These are phyloP conservation scores for Caracal caracal DNA, from an alignment of 2,113 vertebrate genomes.

Conservation along the genomic window DNA sequence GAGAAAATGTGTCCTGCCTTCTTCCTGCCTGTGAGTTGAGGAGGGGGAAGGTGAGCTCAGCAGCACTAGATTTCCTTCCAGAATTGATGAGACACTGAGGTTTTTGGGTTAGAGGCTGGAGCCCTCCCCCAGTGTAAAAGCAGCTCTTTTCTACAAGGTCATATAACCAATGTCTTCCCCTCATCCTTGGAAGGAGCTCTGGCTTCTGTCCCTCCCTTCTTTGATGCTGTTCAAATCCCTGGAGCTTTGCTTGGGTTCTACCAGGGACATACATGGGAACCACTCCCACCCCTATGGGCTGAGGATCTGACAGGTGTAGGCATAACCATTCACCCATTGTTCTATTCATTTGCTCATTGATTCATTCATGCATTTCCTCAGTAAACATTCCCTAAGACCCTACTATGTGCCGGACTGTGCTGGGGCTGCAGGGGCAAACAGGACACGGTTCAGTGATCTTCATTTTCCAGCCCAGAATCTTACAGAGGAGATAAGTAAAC, in stretches of 20 bases:
- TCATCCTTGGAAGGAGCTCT: background rate
- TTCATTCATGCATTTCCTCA: background rate
- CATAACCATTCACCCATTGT: too few relatives aligned
- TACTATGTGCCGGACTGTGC: background rate
- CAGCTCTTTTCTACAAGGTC: background rate
- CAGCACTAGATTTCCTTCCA: background rate
- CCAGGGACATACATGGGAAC: background rate
- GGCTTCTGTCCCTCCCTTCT: background rate
- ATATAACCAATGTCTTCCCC: background rate
- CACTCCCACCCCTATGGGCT: background rate
- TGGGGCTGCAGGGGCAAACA: background rate
- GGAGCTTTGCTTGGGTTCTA: background rate
- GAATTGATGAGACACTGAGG: background rate
- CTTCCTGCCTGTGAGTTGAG: slow-evolving; percentile 44
- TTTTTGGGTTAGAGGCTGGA: background rate
- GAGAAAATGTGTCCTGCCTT: slow-evolving; percentile 50
- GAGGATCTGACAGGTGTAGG: background rate
- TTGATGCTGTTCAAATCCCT: background rate
- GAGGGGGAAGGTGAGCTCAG: background rate
- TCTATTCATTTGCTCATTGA: background rate
- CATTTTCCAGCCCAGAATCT: background rate
- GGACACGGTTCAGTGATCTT: background rate
- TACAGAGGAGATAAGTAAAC: background rate
- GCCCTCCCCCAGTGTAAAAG: background rate
- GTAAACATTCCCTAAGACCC: background rate